Evolutionary conservation across 2,888 invertebrate species (phyloP), one percentile per base, ranked within the genome.

Genomic region (Patella ulyssiponensis): DNA sequence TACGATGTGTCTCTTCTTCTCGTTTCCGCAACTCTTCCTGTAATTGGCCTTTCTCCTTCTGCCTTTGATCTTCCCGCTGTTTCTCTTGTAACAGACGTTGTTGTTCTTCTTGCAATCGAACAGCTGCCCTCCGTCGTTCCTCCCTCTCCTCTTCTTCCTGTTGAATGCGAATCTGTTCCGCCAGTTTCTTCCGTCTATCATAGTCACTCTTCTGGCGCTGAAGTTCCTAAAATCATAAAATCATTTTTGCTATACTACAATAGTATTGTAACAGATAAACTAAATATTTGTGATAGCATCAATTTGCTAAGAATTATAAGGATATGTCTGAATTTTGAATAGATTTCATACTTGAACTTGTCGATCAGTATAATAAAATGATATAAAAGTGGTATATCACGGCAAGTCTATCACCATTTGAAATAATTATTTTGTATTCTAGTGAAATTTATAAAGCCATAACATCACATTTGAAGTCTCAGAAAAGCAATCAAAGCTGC

Each of bases 201-300:
- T 91, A 91, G 11, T 90, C 91, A 12, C 87, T 81, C 77, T 91
- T 91, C 83, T 91, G 91, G 77, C 90, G 75, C 78, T 90, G 89
- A 71, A 91, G 82, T 78, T 91, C 91, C 91, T 91, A 79, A 23
- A 54, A 76, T 9, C 14, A 64, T 12, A 64, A 23, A 11, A 5
- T 23, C 20, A 20, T 64, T 64, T 64, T 64, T 1, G 7, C 3
- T 23, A 1, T 23, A 64, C 20, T 64, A 11, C 20, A 64, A 64
- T 44, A 44, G 44, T 7, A 44, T 44, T 44, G 44, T 44, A 44
- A 44, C 44, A 44, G 44, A 44, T 44, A 44, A 44, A 44, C 5
- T 5, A 44, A 44, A 33, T 33, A 7, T 5, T 44, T 44, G 7
- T 44, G 7, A 44, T 9, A 7, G 44, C 44, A 44, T 44, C 44